Conservation (phyloP, 37 sponge, comb jelly and placozoan species). For the Mnemiopsis leidyi region DNA sequence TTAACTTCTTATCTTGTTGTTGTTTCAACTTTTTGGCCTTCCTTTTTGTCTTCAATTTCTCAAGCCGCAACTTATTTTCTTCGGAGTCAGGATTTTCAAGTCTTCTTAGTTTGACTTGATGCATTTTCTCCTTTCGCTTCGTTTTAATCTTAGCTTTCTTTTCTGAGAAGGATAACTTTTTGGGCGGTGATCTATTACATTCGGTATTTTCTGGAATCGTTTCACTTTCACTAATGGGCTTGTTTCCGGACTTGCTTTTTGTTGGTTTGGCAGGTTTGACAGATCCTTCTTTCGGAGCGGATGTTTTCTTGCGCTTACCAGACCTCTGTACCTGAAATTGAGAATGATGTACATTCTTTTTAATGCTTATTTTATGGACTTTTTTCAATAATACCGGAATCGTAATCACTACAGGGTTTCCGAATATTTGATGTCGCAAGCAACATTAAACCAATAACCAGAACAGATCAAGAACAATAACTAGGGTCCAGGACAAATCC, state of each 20-base stretch:
- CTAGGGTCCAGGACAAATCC: too few relatives aligned
- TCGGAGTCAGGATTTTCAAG: conserved; percentile 44
- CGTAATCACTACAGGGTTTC: too few relatives aligned
- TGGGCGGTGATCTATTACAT: neutral
- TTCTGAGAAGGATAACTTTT: neutral
- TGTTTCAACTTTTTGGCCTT: neutral
- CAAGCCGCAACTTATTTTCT: neutral
- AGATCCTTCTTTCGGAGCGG: neutral
- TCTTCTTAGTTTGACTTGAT: neutral
- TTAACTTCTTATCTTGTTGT: neutral
- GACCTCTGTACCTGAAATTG: neutral
- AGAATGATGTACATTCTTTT: too few relatives aligned
- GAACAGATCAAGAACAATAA: too few relatives aligned
- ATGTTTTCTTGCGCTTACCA: conserved; percentile 31
- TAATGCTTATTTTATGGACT: too few relatives aligned
- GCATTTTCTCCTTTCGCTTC: neutral
- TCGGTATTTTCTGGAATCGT: neutral
- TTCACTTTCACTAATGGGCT: neutral
- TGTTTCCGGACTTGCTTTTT: neutral
- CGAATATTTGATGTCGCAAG: too few relatives aligned
- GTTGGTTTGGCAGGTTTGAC: neutral
- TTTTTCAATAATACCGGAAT: too few relatives aligned
- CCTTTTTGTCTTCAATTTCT: conserved; percentile 1
- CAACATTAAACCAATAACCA: too few relatives aligned
- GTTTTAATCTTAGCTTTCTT: neutral